Conservation (phyloP, 1,140 invertebrate species). For the Oppia nitens region DNA sequence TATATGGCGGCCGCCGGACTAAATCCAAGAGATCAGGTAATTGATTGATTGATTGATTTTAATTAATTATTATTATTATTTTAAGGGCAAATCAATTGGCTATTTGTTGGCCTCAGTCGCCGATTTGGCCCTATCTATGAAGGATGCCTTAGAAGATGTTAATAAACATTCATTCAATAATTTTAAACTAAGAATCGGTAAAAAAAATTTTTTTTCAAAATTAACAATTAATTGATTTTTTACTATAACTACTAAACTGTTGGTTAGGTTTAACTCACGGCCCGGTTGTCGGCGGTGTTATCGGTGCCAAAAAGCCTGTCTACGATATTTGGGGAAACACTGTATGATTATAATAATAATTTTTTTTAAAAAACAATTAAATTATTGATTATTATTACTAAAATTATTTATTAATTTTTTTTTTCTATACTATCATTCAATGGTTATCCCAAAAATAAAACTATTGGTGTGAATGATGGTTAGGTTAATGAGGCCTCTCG, state of each 20-base stretch:
- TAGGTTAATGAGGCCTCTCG: constrained; percentile 77
- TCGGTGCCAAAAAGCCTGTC: constrained; percentile 89
- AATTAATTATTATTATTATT: background rate
- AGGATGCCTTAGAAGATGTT: constrained; percentile 68
- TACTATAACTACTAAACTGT: too few relatives aligned
- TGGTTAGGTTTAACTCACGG: constrained; percentile 76
- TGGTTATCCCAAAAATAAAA: background rate
- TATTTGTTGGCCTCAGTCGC: constrained; percentile 65
- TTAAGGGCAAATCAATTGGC: constrained; percentile 12
- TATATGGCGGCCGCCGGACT: constrained; percentile 99
- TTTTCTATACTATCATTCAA: background rate
- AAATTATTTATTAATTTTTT: background rate
- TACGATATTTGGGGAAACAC: constrained; percentile 98
- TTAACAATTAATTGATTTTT: background rate
- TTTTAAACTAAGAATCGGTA: constrained; percentile 78
- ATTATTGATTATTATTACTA: background rate
- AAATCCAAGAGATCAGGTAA: constrained; percentile 43
- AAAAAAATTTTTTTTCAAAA: constrained; percentile 14
- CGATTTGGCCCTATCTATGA: constrained; percentile 85
- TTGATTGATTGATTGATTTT: background rate
- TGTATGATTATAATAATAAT: too few relatives aligned
- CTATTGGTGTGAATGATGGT: background rate
- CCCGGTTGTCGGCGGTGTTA: constrained; percentile 86
- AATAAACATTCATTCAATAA: constrained; percentile 96
- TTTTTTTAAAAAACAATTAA: too few relatives aligned